phyloP scores from a whole-genome alignment of 2,797 vertebrate species.

The Morelia viridis region DNA sequence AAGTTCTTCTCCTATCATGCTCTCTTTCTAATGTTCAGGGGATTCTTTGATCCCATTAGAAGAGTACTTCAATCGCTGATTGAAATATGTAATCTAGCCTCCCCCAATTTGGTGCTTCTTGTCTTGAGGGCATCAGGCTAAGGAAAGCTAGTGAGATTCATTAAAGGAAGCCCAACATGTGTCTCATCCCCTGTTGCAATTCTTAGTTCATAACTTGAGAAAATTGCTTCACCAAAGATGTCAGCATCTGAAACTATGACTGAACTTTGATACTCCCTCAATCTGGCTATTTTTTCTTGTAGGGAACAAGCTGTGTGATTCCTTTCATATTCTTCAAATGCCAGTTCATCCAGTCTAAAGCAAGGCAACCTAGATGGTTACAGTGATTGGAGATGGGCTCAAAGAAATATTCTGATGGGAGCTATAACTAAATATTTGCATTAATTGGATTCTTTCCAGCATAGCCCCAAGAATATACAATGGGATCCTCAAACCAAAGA shows the following conservation, averaged over 20 bases:
- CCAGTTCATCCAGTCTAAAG: background rate
- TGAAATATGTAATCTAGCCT: background rate
- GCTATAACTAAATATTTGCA: background rate
- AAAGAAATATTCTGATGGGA: background rate
- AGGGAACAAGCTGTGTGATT: background rate
- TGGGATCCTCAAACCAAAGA: background rate
- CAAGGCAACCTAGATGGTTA: background rate
- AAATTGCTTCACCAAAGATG: background rate
- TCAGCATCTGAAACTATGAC: background rate
- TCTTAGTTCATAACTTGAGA: background rate
- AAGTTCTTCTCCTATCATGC: background rate
- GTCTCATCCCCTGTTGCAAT: background rate
- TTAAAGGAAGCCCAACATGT: background rate
- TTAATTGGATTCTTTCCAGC: background rate
- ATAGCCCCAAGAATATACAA: background rate
- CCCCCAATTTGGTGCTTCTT: background rate
- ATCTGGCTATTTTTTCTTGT: background rate
- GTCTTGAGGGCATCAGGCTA: background rate
- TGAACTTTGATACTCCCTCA: background rate
- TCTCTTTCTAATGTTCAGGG: background rate
- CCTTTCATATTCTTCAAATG: background rate
- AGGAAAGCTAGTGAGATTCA: background rate
- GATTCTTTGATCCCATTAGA: background rate
- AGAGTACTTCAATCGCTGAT: background rate
- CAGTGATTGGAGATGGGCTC: background rate